Evolutionary conservation across 2,113 vertebrate genomes (phyloP), one percentile per base, ranked within the genome.

Genomic region (Ceuthmochares aereus): DNA sequence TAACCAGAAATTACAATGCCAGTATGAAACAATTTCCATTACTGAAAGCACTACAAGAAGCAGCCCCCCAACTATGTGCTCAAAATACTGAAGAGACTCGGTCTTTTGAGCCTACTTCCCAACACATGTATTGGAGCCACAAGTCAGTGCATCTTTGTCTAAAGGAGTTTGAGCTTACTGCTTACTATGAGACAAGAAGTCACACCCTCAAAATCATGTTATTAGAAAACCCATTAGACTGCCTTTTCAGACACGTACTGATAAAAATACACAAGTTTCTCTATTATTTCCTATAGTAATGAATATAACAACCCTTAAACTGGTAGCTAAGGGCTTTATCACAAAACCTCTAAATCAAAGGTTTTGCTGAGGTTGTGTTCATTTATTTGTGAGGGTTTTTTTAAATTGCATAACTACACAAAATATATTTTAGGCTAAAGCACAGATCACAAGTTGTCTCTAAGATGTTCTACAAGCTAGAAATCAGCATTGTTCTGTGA

Each of bases 11-110:
- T 59, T 78, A 73, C 21, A 89, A 92, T 51, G 29, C n/a, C 77
- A 67, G 6, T 59, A 81, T 23, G 52, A 90, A 76, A 68, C 19
- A 84, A 40, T 27, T 59, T 49, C 30, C n/a, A 14, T 56, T 62
- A 52, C 40, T 16, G 36, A 85, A 73, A 85, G 18, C 30, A 68
- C 9, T 60, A 49, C 7, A 55, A 43, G 62, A 91, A 58, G 4
- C 62, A 84, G 21, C 2, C 4, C 3, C 19, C 10, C 7, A 49
- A 70, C 19, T 32, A n/a, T 3, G 1, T 4, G 1, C 7, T 2
- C 17, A 22, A 49, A 69, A 66, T 58, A 75, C 4, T 7, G 10
- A 90, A 66, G 17, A 32, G 4, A 1, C 5, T 75, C 13, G 47
- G 26, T 49, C 29, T 77, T 55, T 62, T 45, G 30, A 75, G 18